Evolutionary conservation across 2,113 vertebrate species (phyloP).

Genomic region (Seriola quinqueradiata): DNA sequence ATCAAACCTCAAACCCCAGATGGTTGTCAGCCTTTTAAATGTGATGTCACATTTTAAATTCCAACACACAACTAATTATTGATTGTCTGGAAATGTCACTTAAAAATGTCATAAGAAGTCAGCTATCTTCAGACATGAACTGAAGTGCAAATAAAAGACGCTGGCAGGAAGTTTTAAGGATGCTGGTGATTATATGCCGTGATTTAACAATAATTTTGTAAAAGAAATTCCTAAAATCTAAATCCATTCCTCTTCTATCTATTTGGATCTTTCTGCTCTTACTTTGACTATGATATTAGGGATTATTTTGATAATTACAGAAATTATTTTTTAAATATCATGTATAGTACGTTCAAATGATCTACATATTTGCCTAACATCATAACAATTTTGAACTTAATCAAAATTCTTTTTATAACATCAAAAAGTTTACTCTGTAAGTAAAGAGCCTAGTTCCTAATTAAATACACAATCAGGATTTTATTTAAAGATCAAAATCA

Average conservation of each 20-base stretch:
- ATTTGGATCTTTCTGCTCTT: background rate
- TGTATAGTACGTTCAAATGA: background rate
- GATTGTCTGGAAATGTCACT: slow-evolving; percentile 69
- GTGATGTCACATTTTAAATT: slow-evolving; percentile 67
- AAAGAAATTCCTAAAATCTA: background rate
- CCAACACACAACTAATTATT: slow-evolving; percentile 66
- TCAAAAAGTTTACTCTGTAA: background rate
- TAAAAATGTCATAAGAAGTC: slow-evolving; percentile 62
- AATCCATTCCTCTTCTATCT: background rate
- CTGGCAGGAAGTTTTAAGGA: background rate
- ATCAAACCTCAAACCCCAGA: slow-evolving; percentile 65
- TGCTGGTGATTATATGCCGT: background rate
- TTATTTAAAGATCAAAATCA: background rate
- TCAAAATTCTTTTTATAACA: no score
- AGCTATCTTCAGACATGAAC: slow-evolving; percentile 46
- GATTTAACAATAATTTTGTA: background rate
- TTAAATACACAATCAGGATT: background rate
- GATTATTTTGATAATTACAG: background rate
- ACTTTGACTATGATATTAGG: background rate
- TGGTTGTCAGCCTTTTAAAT: slow-evolving; percentile 68
- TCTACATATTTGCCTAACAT: background rate
- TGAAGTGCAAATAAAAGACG: background rate
- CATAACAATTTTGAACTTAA: background rate
- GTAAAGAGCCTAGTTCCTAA: background rate
- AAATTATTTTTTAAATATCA: background rate